Base-by-base conservation (phyloP, 2,797 vertebrate genomes). In the Argyrosomus regius region DNA sequence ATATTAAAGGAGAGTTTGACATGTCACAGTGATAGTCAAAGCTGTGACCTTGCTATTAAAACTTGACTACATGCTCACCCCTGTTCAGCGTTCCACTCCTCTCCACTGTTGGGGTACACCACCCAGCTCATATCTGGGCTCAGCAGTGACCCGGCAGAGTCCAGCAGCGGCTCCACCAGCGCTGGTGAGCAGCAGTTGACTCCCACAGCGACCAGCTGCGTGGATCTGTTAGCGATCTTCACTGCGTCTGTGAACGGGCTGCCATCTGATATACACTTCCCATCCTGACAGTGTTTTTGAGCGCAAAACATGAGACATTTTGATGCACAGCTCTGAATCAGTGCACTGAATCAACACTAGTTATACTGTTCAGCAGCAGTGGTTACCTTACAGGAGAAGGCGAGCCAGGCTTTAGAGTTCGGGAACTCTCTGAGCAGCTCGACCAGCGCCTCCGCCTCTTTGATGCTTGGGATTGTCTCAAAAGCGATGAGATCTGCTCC, bases 371-470 rank as follows among this genome's bases (percentile, higher is more conserved):
- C 1, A 14, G 7, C 7, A n/a, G 22, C n/a, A 11, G 20, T 17
- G 6, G n/a, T 91, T 90, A 96, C 96, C 96, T 96, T 96, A 74
- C 95, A 96, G 24, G 96, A 96, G 85, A 96, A 96, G 56, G 96
- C 92, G 46, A 97, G 90, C 96, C 96, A 97, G 73, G 95, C 96
- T 84, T 91, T 89, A 2, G 80, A 72, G 78, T 92, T 82, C 1
- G 96, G 96, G 76, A 96, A 96, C 88, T 97, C 96, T 77, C 88
- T 89, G 49, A 97, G 93, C 71, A 97, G 91, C 84, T 96, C 93
- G 65, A 96, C 78, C 74, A 96, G 68, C 49, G 96, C 96, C 65
- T 92, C 85, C 0, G 94, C 96, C 85, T 97, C 96, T 87, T 96
- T 96, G 68, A 95, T 87, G 53, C 95, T 94, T 3, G 96, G 96